Conservation (phyloP, 2,797 vertebrate species). For the Spheniscus humboldti region DNA sequence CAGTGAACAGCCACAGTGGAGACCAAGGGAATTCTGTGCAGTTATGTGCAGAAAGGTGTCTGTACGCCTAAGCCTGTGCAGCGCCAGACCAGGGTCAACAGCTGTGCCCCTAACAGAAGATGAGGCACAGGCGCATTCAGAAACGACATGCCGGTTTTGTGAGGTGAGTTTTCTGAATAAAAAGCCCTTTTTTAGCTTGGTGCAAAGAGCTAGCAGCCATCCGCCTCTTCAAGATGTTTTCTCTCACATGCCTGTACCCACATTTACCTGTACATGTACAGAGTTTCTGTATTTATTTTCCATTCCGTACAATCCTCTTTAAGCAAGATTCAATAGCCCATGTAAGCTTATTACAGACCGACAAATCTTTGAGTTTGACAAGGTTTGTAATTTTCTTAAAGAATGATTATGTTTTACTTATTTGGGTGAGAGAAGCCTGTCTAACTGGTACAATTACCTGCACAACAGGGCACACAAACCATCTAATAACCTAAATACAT, state of each 20-base stretch:
- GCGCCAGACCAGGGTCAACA: accelerated
- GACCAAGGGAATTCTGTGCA: not conserved
- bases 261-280: accelerated
- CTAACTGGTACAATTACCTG: not conserved
- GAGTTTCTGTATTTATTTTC: not conserved
- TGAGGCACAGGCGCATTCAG: accelerated
- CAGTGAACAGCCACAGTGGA: accelerated
- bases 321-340: not conserved
- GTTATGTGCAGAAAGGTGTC: not conserved
- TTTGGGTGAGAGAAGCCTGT: not conserved
- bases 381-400: not conserved
- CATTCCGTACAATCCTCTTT: not conserved
- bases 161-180: not conserved
- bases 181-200: not conserved
- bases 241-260: not conserved
- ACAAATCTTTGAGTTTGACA: not conserved
- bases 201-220: not conserved
- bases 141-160: not conserved
- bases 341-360: not conserved
- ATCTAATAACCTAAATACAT: not conserved
- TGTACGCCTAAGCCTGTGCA: accelerated
- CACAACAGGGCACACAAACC: not conserved
- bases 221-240: not conserved
- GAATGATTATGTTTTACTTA: not conserved
- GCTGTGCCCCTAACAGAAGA: not conserved